Conservation (phyloP, 1,140 invertebrate genomes). For the Drosophila watanabei region DNA sequence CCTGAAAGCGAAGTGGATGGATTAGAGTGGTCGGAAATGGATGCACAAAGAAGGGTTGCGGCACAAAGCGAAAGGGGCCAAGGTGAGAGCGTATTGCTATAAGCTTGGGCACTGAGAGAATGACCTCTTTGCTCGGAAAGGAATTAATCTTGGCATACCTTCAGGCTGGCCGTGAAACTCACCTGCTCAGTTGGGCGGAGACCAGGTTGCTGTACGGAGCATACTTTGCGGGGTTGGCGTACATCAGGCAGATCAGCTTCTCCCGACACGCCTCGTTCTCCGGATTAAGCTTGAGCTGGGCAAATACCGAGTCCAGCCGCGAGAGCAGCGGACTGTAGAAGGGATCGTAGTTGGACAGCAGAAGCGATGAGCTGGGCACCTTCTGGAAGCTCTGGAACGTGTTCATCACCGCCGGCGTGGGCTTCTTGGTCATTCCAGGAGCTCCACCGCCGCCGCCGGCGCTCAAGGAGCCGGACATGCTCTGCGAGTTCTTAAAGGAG, state of each 20-base stretch:
- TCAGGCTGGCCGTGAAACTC: conserved; percentile 64
- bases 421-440: conserved; percentile 68
- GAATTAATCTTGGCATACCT: conserved; percentile 43
- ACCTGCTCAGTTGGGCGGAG: conserved; percentile 94
- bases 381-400: conserved; percentile 92
- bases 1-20: conserved; percentile 85
- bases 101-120: background rate
- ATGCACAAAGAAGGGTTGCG: background rate
- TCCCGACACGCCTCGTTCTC: conserved; percentile 91
- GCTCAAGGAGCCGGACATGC: conserved; percentile 67
- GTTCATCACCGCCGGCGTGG: conserved; percentile 76
- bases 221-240: conserved; percentile 93
- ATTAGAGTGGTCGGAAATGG: background rate
- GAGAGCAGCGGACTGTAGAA: conserved; percentile 94
- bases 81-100: background rate
- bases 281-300: conserved; percentile 88
- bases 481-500: conserved; percentile 79
- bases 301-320: conserved; percentile 92
- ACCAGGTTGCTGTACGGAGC: conserved; percentile 95
- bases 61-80: background rate
- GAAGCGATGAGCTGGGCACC: conserved; percentile 92
- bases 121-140: conserved; percentile 3
- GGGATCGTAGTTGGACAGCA: conserved; percentile 94
- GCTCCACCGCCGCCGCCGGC: conserved; percentile 44
- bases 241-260: conserved; percentile 94